A percentile compares a stretch with the other conserved stretches of the same genome.
Conservation (phyloP, 2,113 vertebrate genomes). For the Macrotis lagotis region DNA sequence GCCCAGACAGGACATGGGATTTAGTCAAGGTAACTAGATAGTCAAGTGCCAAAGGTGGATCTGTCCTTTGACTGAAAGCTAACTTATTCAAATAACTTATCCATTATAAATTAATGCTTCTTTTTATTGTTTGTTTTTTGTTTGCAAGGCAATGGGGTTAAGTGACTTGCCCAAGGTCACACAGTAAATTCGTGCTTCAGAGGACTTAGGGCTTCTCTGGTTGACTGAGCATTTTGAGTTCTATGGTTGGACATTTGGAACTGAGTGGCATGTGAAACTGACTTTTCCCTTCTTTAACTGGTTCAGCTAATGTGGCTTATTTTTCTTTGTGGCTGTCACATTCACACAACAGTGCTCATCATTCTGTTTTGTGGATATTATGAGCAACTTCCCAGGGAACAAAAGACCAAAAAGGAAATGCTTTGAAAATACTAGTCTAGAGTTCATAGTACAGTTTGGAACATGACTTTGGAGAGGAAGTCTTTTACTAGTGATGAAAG, state of each 20-base stretch:
- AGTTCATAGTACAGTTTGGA: not conserved
- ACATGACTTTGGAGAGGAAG: not conserved
- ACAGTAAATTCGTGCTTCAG: too few species aligned
- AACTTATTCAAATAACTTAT: not conserved
- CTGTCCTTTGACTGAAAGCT: not conserved
- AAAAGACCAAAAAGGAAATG: not conserved
- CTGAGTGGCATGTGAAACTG: not conserved
- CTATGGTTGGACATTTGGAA: not conserved
- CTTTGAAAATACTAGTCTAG: not conserved
- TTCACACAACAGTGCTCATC: not conserved
- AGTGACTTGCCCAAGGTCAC: too few species aligned
- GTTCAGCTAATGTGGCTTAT: not conserved
- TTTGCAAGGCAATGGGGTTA: too few species aligned
- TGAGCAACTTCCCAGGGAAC: not conserved
- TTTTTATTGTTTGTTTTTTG: too few species aligned
- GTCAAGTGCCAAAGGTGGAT: not conserved
- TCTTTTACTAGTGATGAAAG: not conserved
- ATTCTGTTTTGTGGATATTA: not conserved
- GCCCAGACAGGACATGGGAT: not conserved
- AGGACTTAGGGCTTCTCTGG: not conserved
- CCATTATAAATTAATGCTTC: not conserved
- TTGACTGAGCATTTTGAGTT: not conserved
- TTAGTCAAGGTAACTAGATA: not conserved
- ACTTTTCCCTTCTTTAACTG: not conserved
- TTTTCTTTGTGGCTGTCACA: not conserved